Percentiles rank a stretch among this genome's conserved stretches.
These are phyloP conservation scores for Drosophila nikananu DNA, from an alignment of 1,140 invertebrate genomes.

Conservation along the genomic window DNA sequence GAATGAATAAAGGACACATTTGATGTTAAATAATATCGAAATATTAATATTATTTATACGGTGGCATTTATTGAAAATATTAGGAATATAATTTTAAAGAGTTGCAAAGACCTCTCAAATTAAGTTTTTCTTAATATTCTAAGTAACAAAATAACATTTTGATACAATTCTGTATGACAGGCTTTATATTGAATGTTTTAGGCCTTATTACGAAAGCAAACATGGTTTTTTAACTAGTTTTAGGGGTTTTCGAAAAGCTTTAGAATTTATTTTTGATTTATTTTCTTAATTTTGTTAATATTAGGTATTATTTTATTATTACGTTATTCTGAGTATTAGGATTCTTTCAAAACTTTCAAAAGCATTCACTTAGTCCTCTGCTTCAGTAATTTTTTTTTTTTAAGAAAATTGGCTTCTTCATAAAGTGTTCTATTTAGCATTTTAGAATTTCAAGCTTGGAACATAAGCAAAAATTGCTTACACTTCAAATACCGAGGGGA, in stretches of 20 bases:
- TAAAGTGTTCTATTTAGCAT: not conserved
- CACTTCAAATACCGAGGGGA: not conserved
- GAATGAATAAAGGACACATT: not conserved
- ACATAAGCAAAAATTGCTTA: not conserved
- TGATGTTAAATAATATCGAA: not conserved
- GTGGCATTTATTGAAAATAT: not conserved
- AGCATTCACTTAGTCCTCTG: not conserved
- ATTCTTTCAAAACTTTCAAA: not conserved
- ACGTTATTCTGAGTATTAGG: too few species aligned
- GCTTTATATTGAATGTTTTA: too few species aligned
- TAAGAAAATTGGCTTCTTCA: slow-evolving; percentile 23
- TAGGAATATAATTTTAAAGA: not conserved
- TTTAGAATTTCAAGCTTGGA: not conserved
- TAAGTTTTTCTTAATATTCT: not conserved
- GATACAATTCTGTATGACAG: too few species aligned
- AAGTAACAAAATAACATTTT: not conserved
- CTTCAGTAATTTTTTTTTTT: slow-evolving; percentile 12
- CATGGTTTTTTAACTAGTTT: too few species aligned
- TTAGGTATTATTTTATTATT: too few species aligned
- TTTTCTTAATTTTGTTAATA: not conserved
- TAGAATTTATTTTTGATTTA: not conserved
- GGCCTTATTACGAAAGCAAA: too few species aligned
- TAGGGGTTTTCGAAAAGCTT: not conserved
- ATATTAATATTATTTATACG: not conserved
- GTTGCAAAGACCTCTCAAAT: too few species aligned